Base-by-base conservation (phyloP, 2,113 vertebrate genomes). In the Scartelaos histophorus region DNA sequence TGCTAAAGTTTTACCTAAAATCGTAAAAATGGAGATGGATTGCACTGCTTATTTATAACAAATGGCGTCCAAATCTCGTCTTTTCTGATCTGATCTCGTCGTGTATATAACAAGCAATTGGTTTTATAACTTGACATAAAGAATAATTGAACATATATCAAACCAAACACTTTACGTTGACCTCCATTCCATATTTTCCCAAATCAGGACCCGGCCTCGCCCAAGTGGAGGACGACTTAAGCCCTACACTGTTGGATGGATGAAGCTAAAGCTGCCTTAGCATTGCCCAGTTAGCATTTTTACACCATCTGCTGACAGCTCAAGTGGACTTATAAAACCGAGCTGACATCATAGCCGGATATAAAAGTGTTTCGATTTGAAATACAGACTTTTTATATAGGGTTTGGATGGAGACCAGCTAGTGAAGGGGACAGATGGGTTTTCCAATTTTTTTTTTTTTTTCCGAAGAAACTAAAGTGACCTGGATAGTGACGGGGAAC, bases 361-460 rank as follows among this genome's bases (percentile, higher is more conserved):
- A 6, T 34, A 61, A 69, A 61, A 56, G 22, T 16, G n/a, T 60
- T 74, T n/a, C 15, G 19, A 75, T 47, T 76, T 67, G 16, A 73
- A 62, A 24, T 56, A 73, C 53, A 75, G 70, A 71, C 60, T 29
- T 60, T 74, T 73, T 45, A 56, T 19, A 54, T 53, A 47, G 22
- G 60, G 65, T 76, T 58, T 71, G 58, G 34, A 61, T 46, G 22
- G 57, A 29, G 61, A 74, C 12, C 69, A 57, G 35, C 13, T 35
- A 57, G 53, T 2, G n/a, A 0, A 51, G 46, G 25, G 47, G 67
- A 69, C 62, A 68, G 34, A 46, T 15, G 5, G 69, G 43, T 70
- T 80, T 81, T 77, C 71, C 71, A 77, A 47, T 69, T 57, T 29
- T 54, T 47, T n/a, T 29, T 69, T 57, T 29, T 54, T 47, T n/a